Conservation (phyloP, 2,888 invertebrate species). For the Nomada hirtipes region DNA sequence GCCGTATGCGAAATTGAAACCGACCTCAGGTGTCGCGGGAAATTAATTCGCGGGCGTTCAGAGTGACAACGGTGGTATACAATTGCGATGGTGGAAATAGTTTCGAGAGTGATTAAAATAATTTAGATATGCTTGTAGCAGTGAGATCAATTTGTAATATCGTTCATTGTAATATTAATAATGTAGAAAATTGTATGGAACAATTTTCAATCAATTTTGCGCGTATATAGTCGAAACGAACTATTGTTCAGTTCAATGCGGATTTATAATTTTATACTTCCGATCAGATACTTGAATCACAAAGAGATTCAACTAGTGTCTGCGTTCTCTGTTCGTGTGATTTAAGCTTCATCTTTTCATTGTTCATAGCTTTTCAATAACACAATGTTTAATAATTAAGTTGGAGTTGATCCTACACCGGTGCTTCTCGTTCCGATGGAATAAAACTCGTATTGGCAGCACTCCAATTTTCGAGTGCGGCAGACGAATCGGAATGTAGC, state of each 20-base stretch:
- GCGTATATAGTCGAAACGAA: neutral
- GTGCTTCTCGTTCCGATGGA: conserved; percentile 1
- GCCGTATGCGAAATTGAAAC: neutral
- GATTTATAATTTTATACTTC: conserved; percentile 1
- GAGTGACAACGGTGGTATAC: too few species aligned
- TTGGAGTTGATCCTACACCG: neutral
- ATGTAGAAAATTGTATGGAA: neutral
- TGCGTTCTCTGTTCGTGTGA: neutral
- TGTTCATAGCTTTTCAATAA: conserved; percentile 29
- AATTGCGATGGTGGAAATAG: too few species aligned
- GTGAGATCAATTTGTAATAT: too few species aligned
- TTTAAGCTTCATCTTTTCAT: conserved; percentile 9
- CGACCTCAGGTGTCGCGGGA: neutral
- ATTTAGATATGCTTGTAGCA: too few species aligned
- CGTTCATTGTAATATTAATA: neutral
- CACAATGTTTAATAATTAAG: conserved; percentile 39
- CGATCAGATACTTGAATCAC: neutral
- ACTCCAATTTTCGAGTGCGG: conserved; percentile 25
- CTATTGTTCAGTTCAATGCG: neutral
- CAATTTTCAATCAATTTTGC: neutral
- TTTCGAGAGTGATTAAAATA: too few species aligned
- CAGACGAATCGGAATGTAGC: conserved; percentile 11
- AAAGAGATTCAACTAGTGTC: conserved; percentile 19
- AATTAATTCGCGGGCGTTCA: neutral
- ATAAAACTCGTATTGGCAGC: conserved; percentile 19